Percentiles rank a stretch among this genome's conserved stretches.
These are phyloP conservation scores for Scaptodrosophila lebanonensis DNA, from an alignment of 1,140 invertebrate species.

Conservation along the genomic window DNA sequence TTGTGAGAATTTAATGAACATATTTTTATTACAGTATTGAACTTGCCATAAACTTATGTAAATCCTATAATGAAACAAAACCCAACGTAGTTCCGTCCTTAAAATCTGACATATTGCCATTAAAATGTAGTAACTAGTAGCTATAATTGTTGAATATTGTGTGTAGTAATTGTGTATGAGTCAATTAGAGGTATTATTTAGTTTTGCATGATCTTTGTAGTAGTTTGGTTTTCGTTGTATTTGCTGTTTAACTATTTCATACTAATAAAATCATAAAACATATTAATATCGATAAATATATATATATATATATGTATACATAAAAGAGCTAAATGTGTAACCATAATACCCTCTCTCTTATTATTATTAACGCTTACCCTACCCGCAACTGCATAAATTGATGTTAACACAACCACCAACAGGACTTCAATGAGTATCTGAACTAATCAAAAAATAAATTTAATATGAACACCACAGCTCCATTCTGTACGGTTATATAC, in stretches of 20 bases:
- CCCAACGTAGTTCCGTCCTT: slow-evolving; percentile 37
- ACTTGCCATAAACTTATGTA: slow-evolving; percentile 62
- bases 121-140: slow-evolving; percentile 20
- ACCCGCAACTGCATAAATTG: slow-evolving; percentile 74
- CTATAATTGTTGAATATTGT: slow-evolving; percentile 29
- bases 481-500: no score
- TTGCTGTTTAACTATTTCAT: slow-evolving; percentile 9
- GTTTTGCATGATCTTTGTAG: slow-evolving; percentile 72
- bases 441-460: slow-evolving; percentile 52
- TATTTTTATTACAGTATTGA: slow-evolving; percentile 53
- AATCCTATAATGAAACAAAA: slow-evolving; percentile 6
- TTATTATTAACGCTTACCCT: slow-evolving; percentile 76
- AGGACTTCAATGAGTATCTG: slow-evolving; percentile 77
- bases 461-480: slow-evolving; percentile 10
- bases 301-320: slow-evolving; percentile 33
- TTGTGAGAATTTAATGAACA: slow-evolving; percentile 48
- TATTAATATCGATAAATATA: slow-evolving; percentile 8
- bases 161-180: slow-evolving; percentile 15
- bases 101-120: slow-evolving; percentile 29
- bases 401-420: slow-evolving; percentile 71
- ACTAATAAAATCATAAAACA: slow-evolving; percentile 52
- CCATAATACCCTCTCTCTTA: slow-evolving; percentile 69
- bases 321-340: slow-evolving; percentile 65
- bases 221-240: slow-evolving; percentile 13
- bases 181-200: slow-evolving; percentile 28